Base-by-base conservation (phyloP, 2,797 vertebrate genomes). In the Australoheros facetus region DNA sequence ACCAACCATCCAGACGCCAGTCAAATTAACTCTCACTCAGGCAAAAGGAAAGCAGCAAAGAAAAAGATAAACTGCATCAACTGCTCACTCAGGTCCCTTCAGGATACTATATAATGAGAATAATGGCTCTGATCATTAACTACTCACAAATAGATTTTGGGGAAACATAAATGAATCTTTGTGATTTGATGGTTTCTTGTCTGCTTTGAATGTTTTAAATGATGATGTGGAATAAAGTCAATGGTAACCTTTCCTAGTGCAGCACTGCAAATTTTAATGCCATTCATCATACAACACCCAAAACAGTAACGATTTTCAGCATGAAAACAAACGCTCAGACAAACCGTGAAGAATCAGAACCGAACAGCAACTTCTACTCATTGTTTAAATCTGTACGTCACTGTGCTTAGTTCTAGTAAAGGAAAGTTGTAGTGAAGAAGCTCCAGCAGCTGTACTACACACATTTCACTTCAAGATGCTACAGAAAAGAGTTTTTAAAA, bases 371-470 rank as follows among this genome's bases (percentile, higher is more conserved):
- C 11, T 23, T 64, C 42, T 64, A 5, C 39, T 11, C 23, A 42
- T 62, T 42, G 12, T 42, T 45, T 1, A 64, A 17, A 28, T 23
- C 8, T 28, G 60, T 21, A 26, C 10, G 21, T 45, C 21, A 0
- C 60, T 0, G 7, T 42, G 60, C 14, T 42, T 42, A 16, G 21
- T 3, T 64, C 37, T 26, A 37, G 32, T 39, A 60, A 17, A 3
- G 26, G 39, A 45, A 64, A 17, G 26, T 26, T 26, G 1, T 0
- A 11, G 0, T 0, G 37, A 45, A 45, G 4, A 26, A 64, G 60
- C 37, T 26, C 60, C 26, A 17, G 16, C 60, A 64, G 14, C 21
- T 17, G 4, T 39, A 12, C 11, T 60, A 42, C 16, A 21, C 37
- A 42, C 21, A 10, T 3, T 42, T 21, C 17, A 3, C 1, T 39